Evolutionary conservation across 1,140 invertebrate genomes (phyloP).

Genomic region (Callitettix versicolor): DNA sequence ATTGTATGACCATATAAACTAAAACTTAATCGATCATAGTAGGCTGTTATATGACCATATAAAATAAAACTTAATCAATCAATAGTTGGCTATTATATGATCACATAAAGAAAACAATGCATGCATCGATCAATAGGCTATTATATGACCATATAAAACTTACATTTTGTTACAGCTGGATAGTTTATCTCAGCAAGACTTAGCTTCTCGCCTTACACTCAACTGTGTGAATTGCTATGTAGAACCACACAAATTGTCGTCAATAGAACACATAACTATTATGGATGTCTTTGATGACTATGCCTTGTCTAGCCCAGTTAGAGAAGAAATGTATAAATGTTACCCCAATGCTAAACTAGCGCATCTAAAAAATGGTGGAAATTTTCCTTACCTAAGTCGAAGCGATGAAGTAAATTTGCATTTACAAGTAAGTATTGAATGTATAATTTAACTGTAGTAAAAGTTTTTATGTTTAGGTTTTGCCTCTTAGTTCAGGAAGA

Average conservation of each 20-base stretch:
- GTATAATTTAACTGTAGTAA: too few relatives aligned
- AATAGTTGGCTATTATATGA: too few relatives aligned
- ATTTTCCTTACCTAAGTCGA: constrained; percentile 84
- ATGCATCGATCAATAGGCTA: too few relatives aligned
- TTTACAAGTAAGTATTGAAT: constrained; percentile 52
- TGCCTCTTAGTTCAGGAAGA: too few relatives aligned
- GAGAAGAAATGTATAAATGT: constrained; percentile 77
- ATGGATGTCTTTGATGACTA: constrained; percentile 88
- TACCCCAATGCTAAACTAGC: constrained; percentile 81
- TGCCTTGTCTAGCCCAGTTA: constrained; percentile 55
- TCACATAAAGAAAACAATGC: too few relatives aligned
- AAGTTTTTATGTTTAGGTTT: too few relatives aligned
- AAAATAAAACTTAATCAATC: too few relatives aligned
- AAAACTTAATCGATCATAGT: too few relatives aligned
- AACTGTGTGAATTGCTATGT: constrained; percentile 77
- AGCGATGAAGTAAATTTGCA: constrained; percentile 84
- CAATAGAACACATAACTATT: constrained; percentile 60
- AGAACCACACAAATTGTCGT: constrained; percentile 58
- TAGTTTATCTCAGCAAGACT: constrained; percentile 65
- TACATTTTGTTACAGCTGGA: constrained; percentile 63
- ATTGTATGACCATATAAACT: too few relatives aligned
- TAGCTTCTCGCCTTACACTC: constrained; percentile 77
- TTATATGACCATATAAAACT: too few relatives aligned
- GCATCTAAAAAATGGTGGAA: constrained; percentile 79
- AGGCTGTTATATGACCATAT: too few relatives aligned